A percentile compares a stretch with the other conserved stretches of the same genome.
Conservation (phyloP, 2,797 vertebrate genomes). For the Syngnathus acus region DNA sequence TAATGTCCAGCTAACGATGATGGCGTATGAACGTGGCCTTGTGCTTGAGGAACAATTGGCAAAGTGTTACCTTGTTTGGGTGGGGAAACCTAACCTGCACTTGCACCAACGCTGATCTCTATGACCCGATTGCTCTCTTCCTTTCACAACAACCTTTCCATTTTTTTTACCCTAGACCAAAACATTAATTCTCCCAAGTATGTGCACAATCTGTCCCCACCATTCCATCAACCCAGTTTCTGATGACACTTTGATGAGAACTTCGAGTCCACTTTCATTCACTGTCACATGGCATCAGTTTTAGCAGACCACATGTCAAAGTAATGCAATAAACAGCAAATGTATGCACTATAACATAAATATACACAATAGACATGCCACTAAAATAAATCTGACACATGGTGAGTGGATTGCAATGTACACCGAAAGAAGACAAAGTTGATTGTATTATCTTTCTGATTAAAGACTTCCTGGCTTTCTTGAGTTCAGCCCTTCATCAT, state of each 20-base stretch:
- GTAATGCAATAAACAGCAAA: neutral
- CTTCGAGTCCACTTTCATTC: neutral
- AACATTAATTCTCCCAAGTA: conserved; percentile 2
- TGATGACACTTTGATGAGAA: neutral
- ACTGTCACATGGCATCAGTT: neutral
- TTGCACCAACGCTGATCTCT: conserved; percentile 33
- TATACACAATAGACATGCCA: neutral
- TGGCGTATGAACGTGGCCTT: conserved; percentile 66
- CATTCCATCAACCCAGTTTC: neutral
- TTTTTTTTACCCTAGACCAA: conserved; percentile 31
- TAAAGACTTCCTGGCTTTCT: neutral
- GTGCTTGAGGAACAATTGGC: conserved; percentile 64
- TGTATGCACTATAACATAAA: neutral
- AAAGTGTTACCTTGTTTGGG: conserved; percentile 64
- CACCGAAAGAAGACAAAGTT: neutral
- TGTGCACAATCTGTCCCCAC: neutral
- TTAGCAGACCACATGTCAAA: neutral
- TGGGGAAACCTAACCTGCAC: conserved; percentile 50
- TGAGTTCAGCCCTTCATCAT: neutral
- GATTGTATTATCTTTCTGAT: neutral
- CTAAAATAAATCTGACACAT: no score
- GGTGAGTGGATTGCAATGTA: neutral
- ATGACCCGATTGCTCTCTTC: conserved; percentile 23
- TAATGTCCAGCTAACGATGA: conserved; percentile 44
- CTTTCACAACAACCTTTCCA: conserved; percentile 37